Base-by-base conservation (phyloP, 1,140 invertebrate species). In the Monomorium pharaonis region DNA sequence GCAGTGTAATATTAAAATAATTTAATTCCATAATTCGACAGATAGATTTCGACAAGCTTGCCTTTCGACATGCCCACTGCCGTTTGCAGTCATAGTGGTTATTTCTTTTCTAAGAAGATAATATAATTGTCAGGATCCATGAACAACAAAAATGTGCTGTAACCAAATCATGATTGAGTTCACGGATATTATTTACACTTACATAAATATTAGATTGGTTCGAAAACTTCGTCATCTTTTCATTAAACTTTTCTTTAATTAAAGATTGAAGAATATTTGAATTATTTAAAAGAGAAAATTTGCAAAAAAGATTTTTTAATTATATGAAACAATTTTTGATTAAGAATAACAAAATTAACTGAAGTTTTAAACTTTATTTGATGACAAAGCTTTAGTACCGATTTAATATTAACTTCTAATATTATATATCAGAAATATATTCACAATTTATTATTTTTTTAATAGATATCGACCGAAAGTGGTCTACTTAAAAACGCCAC, bases 1-100 rank as follows among this genome's bases (percentile, higher is more conserved):
- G 4, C 83, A 67, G 62, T 56, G 54, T 92, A 91, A 90, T 92
- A 92, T 92, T 92, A 92, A 92, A 92, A 92, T 92, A 92, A 92
- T 92, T 92, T 92, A 92, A 91, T 92, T 86, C 72, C 88, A 89
- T 86, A 92, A 80, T 89, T 91, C 76, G 84, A 92, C 88, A 90
- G 56, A 92, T 83, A 72, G 63, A 85, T 75, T 60, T 76, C 18
- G 75, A 80, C 60, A 74, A 83, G 85, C 24, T 30, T 80, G 67
- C 88, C 33, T 37, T 37, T 37, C 33, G 37, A 67, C 56, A 60
- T 58, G 62, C 65, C 65, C 56, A 63, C 42, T 37, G 21, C 14
- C 51, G 24, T 44, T 84, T 65, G 4, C 70, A 63, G 12, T 67
- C 51, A 58, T 74, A 80, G 2, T 63, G 76, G 49, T 86, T 24